Conservation (phyloP, 2,113 vertebrate genomes). For the cat (Felis catus) region DNA sequence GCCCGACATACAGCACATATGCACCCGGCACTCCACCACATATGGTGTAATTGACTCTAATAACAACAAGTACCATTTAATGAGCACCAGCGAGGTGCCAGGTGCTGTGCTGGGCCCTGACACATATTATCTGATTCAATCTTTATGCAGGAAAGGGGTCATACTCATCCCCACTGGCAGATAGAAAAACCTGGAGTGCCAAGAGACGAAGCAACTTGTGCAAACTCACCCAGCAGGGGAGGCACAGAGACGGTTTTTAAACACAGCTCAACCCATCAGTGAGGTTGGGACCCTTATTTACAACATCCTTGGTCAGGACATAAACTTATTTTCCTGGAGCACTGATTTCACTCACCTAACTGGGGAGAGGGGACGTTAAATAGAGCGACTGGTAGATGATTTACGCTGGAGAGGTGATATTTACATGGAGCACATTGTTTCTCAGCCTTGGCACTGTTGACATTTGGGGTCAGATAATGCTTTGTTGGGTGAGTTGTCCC, state of each 20-base stretch:
- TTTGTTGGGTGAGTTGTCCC: not conserved
- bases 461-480: not conserved
- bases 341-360: not conserved
- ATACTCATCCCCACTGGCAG: not conserved
- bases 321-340: not conserved
- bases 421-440: not conserved
- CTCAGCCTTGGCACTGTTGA: not conserved
- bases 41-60: not conserved
- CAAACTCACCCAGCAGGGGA: not conserved
- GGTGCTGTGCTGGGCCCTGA: not conserved
- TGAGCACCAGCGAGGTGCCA: not conserved
- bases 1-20: too few relatives aligned
- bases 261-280: not conserved
- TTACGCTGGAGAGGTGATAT: not conserved
- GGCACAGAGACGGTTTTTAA: not conserved
- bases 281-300: not conserved
- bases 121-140: not conserved
- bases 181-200: not conserved
- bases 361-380: not conserved
- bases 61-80: not conserved
- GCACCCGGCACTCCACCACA: not conserved
- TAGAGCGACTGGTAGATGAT: not conserved
- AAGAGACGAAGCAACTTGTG: not conserved
- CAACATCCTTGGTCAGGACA: not conserved
- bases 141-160: not conserved